Evolutionary conservation across 2,113 vertebrate species (phyloP), one percentile per base, ranked within the genome.

Genomic region (Machaerirhynchus nigripectus): DNA sequence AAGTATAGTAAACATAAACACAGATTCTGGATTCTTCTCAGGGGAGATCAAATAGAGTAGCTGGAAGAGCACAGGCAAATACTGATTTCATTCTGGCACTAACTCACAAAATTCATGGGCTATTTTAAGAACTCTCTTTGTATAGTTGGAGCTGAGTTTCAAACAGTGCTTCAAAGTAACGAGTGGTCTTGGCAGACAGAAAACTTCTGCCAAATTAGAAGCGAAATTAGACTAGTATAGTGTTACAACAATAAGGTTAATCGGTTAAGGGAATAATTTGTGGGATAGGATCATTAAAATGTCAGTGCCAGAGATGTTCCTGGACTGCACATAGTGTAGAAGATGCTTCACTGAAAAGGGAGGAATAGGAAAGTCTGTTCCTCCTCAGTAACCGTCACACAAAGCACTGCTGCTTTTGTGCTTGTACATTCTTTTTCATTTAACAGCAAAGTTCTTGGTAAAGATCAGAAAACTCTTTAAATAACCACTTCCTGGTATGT

Each of bases 401-500:
- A 83, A 88, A 88, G 68, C 19, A 4, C 57, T 91, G 35, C 59
- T 73, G 67, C 89, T 89, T 93, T 87, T 89, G 74, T 82, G 56
- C 84, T 85, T 57, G 37, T 79, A 85, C 93, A 88, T 94, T 96
- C 90, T 93, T 95, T 96, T 94, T 88, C 33, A 4, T 84, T 96
- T 96, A 97, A 80, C 80, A 82, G 61, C 35, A 69, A 89, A 81
- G 35, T 93, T 84, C 65, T 94, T 79, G 37, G 56, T 87, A 76
- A 84, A 95, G 93, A 96, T 95, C 91, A 91, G 93, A 95, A 97
- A 95, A 84, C 27, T 59, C 63, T 93, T 95, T 80, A 89, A 90
- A 95, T 81, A 93, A 94, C 82, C 81, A 85, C 94, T 97, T 93
- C 93, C 90, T 91, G 78, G 35, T 89, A 37, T 2, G 42, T 83